Evolutionary conservation across 2,113 vertebrate species (phyloP), one percentile per base, ranked within the genome.

Genomic region (Raphicerus campestris): DNA sequence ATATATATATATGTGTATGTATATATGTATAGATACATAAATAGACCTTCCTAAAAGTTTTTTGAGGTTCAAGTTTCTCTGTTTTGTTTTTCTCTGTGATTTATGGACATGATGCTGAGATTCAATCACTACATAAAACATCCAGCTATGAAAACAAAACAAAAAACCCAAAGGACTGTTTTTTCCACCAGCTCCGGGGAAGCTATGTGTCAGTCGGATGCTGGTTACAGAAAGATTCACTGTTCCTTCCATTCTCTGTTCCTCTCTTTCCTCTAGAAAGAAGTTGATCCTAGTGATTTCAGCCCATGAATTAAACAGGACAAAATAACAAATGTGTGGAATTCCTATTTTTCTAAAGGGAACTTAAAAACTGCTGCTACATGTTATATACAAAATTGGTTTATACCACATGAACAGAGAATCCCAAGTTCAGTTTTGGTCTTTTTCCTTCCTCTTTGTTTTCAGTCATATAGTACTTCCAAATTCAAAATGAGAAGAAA

Each of bases 101-200:
- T 98, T 98, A 98, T 98, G 98, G 98, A 99, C 98, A 98, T 98
- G 98, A 98, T 97, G 98, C 98, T 98, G 98, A 99, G 98, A 98
- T 98, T 99, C 99, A 99, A 99, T 99, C 99, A 99, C 99, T 99
- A 99, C 99, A 99, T 99, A 99, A 98, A 99, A 99, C 99, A 99
- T 99, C 99, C 99, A 99, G 99, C 99, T 99, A 99, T 99, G 99
- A 99, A 99, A 99, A 98, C 97, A 95, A 98, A 97, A 88, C 97
- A 78, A 88, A 97, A 88, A 78, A 35, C 35, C 45, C 86, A 1
- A 7, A 53, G 88, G 94, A 97, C 98, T 96, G 94, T 97, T 58
- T 66, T 10, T 22, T 96, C 95, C 78, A 81, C 95, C 97, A 96
- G 96, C 96, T 94, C 78, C 22, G 0, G 17, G 88, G 96, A 97